Percentiles rank a stretch among this genome's conserved stretches.
phyloP scores from a whole-genome alignment of 2,888 invertebrate species.

The Chloroclysta siterata region DNA sequence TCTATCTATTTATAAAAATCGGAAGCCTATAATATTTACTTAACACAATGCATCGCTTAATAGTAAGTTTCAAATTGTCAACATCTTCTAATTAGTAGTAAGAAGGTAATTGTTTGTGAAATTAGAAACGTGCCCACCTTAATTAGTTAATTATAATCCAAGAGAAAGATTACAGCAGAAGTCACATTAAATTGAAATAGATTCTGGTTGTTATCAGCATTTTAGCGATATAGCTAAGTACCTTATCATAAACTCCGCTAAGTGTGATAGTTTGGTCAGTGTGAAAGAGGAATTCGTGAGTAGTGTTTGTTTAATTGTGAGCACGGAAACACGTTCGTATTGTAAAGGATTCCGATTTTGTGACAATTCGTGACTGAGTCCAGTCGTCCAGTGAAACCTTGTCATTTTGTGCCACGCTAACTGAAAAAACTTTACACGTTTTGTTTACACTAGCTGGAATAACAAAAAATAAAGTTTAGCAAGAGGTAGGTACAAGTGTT shows the following conservation, averaged over 20 bases:
- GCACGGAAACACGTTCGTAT: slow-evolving; percentile 21
- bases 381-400: slow-evolving; percentile 18
- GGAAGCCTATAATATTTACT: no score
- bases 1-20: no score
- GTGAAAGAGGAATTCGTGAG: slow-evolving; percentile 3
- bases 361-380: slow-evolving; percentile 28
- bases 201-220: slow-evolving; percentile 23
- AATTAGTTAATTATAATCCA: slow-evolving; percentile 8
- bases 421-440: not conserved
- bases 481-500: not conserved
- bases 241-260: slow-evolving; percentile 23
- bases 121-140: not conserved
- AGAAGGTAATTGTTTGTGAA: no score
- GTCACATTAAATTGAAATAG: slow-evolving; percentile 24
- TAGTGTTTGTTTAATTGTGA: slow-evolving; percentile 27
- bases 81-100: no score
- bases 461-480: not conserved
- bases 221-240: slow-evolving; percentile 13
- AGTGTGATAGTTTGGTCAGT: slow-evolving; percentile 25
- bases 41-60: no score
- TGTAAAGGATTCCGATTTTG: slow-evolving; percentile 14
- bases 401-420: slow-evolving; percentile 3
- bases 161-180: slow-evolving; percentile 18
- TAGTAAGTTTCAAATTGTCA: no score
- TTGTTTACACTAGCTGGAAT: not conserved